Conservation (phyloP, 2,113 vertebrate genomes). For the Polyodon spathula region DNA sequence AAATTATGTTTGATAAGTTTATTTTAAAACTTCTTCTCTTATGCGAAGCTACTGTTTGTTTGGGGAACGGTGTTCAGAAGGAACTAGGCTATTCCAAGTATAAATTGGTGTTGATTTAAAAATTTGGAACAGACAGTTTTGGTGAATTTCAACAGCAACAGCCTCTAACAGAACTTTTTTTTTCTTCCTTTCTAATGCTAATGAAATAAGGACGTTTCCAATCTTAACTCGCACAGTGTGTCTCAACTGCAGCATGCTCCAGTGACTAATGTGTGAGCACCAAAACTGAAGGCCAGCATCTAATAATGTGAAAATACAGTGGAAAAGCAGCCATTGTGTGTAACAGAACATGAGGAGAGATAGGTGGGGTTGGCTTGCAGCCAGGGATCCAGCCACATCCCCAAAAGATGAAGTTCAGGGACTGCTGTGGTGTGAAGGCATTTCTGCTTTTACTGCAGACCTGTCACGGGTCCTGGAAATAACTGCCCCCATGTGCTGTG, state of each 20-base stretch:
- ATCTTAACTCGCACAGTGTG: conserved; percentile 68
- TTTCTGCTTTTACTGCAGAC: conserved; percentile 42
- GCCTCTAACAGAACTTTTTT: conserved; percentile 30
- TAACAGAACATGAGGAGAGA: conserved; percentile 36
- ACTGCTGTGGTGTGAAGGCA: conserved; percentile 41
- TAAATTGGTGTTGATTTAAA: too few species aligned
- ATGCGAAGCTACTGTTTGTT: too few species aligned
- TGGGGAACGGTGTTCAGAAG: too few species aligned
- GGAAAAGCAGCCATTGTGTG: conserved; percentile 66
- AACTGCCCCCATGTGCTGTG: conserved; percentile 42
- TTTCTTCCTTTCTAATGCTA: conserved; percentile 60
- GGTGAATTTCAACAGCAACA: conserved; percentile 32
- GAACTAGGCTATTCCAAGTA: too few species aligned
- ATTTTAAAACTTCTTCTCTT: too few species aligned
- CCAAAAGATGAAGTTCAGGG: conserved; percentile 39
- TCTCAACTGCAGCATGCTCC: conserved; percentile 65
- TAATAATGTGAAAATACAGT: conserved; percentile 71
- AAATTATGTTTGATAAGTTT: too few species aligned
- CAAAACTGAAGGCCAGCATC: conserved; percentile 63
- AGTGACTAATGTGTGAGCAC: conserved; percentile 67
- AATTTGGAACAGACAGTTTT: too few species aligned
- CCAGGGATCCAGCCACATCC: conserved; percentile 61
- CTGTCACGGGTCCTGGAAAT: conserved; percentile 50
- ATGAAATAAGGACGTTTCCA: conserved; percentile 64
- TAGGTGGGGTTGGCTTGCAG: conserved; percentile 41